Percentiles rank a stretch among this genome's conserved stretches.
phyloP scores from a whole-genome alignment of 2,113 vertebrate genomes.

The Chunga burmeisteri region DNA sequence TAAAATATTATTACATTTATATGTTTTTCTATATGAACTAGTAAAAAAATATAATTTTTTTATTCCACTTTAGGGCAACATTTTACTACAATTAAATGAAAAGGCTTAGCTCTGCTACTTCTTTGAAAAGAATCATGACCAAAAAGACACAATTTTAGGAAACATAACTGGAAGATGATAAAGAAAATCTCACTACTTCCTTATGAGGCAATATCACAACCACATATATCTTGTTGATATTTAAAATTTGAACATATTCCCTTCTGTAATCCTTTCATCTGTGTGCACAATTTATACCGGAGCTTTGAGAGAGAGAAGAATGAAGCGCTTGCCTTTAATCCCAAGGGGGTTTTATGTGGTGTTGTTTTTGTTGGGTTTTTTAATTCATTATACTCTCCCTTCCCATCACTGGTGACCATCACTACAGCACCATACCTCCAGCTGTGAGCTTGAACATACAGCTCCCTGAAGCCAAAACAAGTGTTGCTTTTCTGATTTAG shows the following conservation, averaged over 20 bases:
- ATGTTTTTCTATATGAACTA: constrained; percentile 65
- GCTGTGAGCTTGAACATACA: constrained; percentile 33
- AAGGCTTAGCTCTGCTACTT: constrained; percentile 64
- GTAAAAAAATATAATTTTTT: constrained; percentile 63
- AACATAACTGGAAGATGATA: constrained; percentile 20
- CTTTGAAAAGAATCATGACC: constrained; percentile 68
- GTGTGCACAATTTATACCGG: neutral
- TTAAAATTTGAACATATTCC: constrained; percentile 30
- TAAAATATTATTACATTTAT: constrained; percentile 75
- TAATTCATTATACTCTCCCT: constrained; percentile 1
- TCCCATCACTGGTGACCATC: constrained; percentile 21
- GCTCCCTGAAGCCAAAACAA: constrained; percentile 45
- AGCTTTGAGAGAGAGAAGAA: constrained; percentile 17
- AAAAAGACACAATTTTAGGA: constrained; percentile 51
- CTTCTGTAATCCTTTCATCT: constrained; percentile 24
- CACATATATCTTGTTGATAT: neutral
- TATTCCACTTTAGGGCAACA: constrained; percentile 70
- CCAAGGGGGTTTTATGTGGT: neutral
- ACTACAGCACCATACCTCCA: constrained; percentile 7
- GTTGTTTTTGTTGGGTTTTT: neutral
- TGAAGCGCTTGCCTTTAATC: neutral
- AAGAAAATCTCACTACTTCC: constrained; percentile 16
- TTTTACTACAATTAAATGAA: constrained; percentile 77
- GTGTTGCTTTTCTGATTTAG: constrained; percentile 44
- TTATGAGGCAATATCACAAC: neutral